Base-by-base conservation (phyloP, 2,113 vertebrate species). In the Scortum barcoo region DNA sequence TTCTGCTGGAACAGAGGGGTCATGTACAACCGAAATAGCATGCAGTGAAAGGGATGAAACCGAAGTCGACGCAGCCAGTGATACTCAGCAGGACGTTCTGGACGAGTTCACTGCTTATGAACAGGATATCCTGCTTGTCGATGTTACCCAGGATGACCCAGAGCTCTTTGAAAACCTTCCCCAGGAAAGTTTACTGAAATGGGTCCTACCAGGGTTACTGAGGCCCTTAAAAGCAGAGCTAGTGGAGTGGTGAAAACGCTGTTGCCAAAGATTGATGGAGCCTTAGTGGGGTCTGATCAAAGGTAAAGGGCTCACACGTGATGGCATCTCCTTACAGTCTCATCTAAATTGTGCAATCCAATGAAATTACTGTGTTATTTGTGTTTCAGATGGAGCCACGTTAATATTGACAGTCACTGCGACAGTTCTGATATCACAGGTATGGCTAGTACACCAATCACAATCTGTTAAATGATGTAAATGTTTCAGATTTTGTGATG, bases 91-190 rank as follows among this genome's bases (percentile, higher is more conserved):
- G 5, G 1, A 11, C 28, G 2, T 61, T 90, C 73, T 96, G 88
- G 96, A 98, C 88, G 78, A 96, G 87, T 73, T 96, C 75, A 93
- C 95, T 48, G 97, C 97, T 53, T 98, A 97, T 50, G 83, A 97
- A 91, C 93, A 96, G 62, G 97, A 99, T 83, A 93, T 96, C 86
- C 95, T 99, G 87, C 91, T 99, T 28, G 91, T 99, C 24, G 95
- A 97, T 75, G 94, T 97, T 81, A 94, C 95, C 90, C 95, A 96
- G 89, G 96, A 97, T 76, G 97, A 98, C 85, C 96, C 96, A 26
- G 97, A 98, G 26, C 96, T 99, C 78, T 99, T 97, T 93, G 95
- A 94, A 86, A 86, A 83, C 54, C 77, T 63, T 62, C 90, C 72
- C 11, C 81, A 94, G 85, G 80, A 82, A 36, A 89, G 76, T 40